Conservation (phyloP, 30 jellyfish, hydroid and myxozoan species). For the Mastigias papua region DNA sequence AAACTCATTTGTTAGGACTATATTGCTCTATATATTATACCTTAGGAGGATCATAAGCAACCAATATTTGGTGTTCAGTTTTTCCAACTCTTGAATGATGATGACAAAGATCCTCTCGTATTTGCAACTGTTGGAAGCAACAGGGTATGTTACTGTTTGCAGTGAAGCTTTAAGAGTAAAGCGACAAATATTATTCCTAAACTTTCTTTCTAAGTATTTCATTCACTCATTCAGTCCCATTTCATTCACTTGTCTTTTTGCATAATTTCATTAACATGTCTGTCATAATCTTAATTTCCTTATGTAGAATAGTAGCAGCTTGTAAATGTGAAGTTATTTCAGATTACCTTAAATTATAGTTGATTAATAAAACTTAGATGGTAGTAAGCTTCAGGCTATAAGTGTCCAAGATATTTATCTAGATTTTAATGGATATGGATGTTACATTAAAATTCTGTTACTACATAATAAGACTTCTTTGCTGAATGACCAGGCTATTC, state of each 20-base stretch:
- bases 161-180: too few species aligned
- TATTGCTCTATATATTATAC: neutral
- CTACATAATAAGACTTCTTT: too few species aligned
- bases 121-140: constrained; percentile 99
- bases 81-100: constrained; percentile 71
- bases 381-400: too few species aligned
- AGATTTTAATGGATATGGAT: too few species aligned
- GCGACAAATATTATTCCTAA: too few species aligned
- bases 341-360: too few species aligned
- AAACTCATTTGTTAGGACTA: neutral
- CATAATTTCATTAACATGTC: too few species aligned
- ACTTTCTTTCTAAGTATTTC: neutral
- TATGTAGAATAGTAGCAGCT: neutral
- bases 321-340: too few species aligned
- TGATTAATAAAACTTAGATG: too few species aligned
- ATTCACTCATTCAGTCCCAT: neutral
- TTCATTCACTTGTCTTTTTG: neutral
- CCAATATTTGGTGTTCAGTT: constrained; percentile 99
- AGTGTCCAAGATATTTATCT: too few species aligned
- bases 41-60: constrained; percentile 96
- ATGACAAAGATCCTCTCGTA: constrained; percentile 87
- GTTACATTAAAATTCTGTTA: too few species aligned
- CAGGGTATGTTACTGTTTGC: constrained; percentile 70
- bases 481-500: too few species aligned
- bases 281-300: neutral